A percentile compares a stretch with the other conserved stretches of the same genome.
Conservation (phyloP, 2,797 vertebrate species). For the Lithobates sylvaticus region DNA sequence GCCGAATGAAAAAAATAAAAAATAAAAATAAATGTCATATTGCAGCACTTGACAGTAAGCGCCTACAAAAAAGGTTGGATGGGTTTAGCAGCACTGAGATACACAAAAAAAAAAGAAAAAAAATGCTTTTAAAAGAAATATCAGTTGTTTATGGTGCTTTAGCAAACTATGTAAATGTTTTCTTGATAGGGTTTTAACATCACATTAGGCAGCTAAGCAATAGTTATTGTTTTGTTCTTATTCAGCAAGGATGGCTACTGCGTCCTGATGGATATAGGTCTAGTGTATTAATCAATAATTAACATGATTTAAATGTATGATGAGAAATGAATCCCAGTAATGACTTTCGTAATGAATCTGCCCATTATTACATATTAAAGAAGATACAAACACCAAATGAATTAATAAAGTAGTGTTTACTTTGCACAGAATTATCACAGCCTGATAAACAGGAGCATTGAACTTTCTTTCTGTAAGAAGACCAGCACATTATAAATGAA, state of each 20-base stretch:
- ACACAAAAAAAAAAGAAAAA: too few relatives aligned
- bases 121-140: too few relatives aligned
- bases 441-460: slow-evolving; percentile 34
- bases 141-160: too few relatives aligned
- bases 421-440: slow-evolving; percentile 30
- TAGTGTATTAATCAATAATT: slow-evolving; percentile 34
- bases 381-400: slow-evolving; percentile 38
- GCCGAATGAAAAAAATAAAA: too few relatives aligned
- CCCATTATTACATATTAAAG: slow-evolving; percentile 34
- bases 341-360: slow-evolving; percentile 12
- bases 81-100: too few relatives aligned
- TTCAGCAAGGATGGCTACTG: background rate
- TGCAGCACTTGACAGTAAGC: too few relatives aligned
- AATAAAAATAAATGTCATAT: too few relatives aligned
- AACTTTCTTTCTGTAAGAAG: slow-evolving; percentile 21
- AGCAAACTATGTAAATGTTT: too few relatives aligned
- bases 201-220: background rate
- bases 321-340: slow-evolving; percentile 28
- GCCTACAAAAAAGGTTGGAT: too few relatives aligned
- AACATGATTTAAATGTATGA: slow-evolving; percentile 32
- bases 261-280: background rate
- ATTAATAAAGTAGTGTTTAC: slow-evolving; percentile 44
- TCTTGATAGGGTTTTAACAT: background rate
- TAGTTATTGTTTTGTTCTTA: background rate
- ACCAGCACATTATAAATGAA: slow-evolving; percentile 50